Evolutionary conservation across 1,140 invertebrate species (phyloP).

Genomic region (Lordiphosa stackelbergi): DNA sequence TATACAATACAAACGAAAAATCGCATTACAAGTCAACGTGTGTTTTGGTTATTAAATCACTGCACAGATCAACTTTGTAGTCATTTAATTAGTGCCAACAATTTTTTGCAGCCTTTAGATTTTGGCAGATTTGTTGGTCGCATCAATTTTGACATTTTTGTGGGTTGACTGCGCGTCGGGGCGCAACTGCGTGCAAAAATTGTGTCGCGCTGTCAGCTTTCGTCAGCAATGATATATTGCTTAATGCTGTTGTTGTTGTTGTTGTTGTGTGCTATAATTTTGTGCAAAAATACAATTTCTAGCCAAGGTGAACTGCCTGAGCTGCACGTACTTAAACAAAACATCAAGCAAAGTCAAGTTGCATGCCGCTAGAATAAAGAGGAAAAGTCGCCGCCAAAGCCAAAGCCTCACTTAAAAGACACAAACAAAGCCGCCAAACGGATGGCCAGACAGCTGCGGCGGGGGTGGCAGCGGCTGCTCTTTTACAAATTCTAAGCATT

Average conservation of each 20-base stretch:
- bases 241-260: constrained; percentile 20
- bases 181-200: constrained; percentile 57
- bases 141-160: constrained; percentile 59
- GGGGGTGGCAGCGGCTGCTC: background rate
- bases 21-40: too few relatives aligned
- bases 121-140: constrained; percentile 35
- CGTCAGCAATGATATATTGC: constrained; percentile 52
- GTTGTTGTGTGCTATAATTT: constrained; percentile 7
- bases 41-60: background rate
- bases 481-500: constrained; percentile 15
- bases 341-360: background rate
- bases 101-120: constrained; percentile 36
- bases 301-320: background rate
- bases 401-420: constrained; percentile 10
- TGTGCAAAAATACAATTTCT: constrained; percentile 8
- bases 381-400: background rate
- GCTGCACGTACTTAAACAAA: too few relatives aligned
- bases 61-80: constrained; percentile 9
- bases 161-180: constrained; percentile 48
- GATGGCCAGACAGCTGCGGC: background rate
- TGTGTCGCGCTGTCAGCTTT: constrained; percentile 48
- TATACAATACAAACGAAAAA: background rate
- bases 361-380: constrained; percentile 3
- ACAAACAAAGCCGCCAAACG: constrained; percentile 1
- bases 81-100: constrained; percentile 46